Base-by-base conservation (phyloP, 1,140 invertebrate species). In the Carposina sasakii region DNA sequence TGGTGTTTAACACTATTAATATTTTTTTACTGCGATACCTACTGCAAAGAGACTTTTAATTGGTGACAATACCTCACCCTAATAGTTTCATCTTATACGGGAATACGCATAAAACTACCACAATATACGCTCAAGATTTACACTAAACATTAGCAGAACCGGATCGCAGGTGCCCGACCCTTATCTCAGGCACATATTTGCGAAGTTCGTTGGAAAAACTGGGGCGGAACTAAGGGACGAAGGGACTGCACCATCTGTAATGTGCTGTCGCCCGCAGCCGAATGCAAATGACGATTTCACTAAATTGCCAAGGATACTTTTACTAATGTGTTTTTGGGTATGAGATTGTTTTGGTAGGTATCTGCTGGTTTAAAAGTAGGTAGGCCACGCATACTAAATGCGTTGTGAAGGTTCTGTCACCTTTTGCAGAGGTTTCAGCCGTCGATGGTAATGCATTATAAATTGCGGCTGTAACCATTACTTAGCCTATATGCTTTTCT, bases 191-290 rank as follows among this genome's bases (percentile, higher is more conserved):
- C 67, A 67, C 66, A 67, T 74, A 74, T 76, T 76, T 72, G 66
- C 51, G 59, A 78, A 76, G 54, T 76, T 77, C 68, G 54, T 55
- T 54, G 54, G 58, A 74, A 78, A 78, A 76, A 76, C 59, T 72
- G 67, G 61, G 54, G 45, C 59, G 43, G 31, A 62, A 66, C 57
- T 57, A 48, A 47, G 61, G 62, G 54, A 47, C 40, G 47, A 53
- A 57, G 59, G 68, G 63, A 60, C 47, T 66, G 65, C 65, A 71
- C 48, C 68, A 74, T 68, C 63, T 72, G 67, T 72, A 63, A 63
- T 48, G 19, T 17, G 19, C 22, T 22, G 17, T 24, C 28, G 8
- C 16, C 51, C 34, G 50, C 47, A 33, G 57, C 37, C 41, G 57
- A 64, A 67, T 68, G 64, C 58, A 64, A 70, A 72, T 70, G 54